Conservation (phyloP, 2,888 invertebrate species). For the Steinernema scapterisci region DNA sequence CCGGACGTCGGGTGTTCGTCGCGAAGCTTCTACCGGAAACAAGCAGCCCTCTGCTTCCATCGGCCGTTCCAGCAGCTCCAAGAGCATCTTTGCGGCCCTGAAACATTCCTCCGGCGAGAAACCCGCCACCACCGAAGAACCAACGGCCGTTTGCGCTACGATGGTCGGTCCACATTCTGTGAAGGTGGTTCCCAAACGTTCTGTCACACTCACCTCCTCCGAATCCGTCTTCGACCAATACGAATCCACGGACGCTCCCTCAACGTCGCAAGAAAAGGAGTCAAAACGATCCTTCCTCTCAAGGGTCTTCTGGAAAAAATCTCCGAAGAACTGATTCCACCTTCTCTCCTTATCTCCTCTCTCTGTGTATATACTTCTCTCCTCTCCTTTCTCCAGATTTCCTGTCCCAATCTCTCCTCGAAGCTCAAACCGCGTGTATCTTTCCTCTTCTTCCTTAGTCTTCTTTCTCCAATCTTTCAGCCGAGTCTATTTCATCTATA, state of each 20-base stretch:
- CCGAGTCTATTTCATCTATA: not conserved
- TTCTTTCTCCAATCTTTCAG: not conserved
- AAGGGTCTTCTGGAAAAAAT: conserved; percentile 18
- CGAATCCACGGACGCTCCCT: not conserved
- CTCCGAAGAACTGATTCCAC: not conserved
- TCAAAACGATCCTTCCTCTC: not conserved
- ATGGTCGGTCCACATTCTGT: conserved; percentile 23
- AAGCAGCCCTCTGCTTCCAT: not conserved
- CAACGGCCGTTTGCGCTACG: conserved; percentile 6
- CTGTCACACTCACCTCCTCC: conserved; percentile 6
- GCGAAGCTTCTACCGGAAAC: not conserved
- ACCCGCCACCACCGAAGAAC: not conserved
- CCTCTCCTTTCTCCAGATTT: conserved; percentile 7
- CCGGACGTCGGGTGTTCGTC: not conserved
- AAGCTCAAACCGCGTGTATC: conserved; percentile 12
- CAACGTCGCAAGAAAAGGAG: not conserved
- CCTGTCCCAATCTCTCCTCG: not conserved
- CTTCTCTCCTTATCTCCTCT: not conserved
- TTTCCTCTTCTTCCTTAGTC: not conserved
- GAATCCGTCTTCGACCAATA: conserved; percentile 20
- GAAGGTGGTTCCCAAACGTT: conserved; percentile 3
- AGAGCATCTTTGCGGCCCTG: not conserved
- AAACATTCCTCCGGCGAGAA: conserved; percentile 1
- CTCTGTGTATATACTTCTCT: not conserved
- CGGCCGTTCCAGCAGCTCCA: conserved; percentile 7